These are phyloP conservation scores for Hetaerina titia DNA, from an alignment of 2,888 invertebrate species.

Conservation along the genomic window DNA sequence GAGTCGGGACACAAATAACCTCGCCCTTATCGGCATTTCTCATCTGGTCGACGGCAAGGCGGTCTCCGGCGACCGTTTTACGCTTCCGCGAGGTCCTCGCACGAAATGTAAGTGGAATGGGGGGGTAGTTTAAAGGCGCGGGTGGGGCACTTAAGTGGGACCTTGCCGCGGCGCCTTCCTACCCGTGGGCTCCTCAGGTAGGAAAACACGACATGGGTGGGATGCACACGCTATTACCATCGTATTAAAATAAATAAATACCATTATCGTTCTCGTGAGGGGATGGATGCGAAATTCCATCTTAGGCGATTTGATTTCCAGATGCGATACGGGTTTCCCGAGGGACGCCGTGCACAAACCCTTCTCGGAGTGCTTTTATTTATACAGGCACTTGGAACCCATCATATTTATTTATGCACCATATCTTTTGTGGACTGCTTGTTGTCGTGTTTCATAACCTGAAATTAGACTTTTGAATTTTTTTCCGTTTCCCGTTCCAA, in stretches of 20 bases:
- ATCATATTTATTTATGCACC: not conserved
- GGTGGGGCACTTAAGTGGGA: not conserved
- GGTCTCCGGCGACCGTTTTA: not conserved
- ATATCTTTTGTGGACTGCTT: not conserved
- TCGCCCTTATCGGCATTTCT: not conserved
- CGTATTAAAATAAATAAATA: constrained; percentile 29
- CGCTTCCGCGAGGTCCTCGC: not conserved
- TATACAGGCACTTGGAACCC: not conserved
- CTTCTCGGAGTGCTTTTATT: not conserved
- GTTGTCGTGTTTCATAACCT: not conserved
- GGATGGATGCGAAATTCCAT: not conserved
- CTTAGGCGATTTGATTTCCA: not conserved
- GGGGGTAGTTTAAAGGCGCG: not conserved
- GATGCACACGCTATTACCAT: not conserved
- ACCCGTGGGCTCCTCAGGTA: not conserved
- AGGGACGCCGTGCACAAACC: not conserved
- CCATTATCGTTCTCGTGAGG: not conserved
- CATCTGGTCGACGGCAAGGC: not conserved
- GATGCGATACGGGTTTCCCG: not conserved
- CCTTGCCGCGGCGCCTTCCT: not conserved
- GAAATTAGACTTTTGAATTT: not conserved
- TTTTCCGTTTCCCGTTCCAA: not conserved
- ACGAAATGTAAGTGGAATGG: not conserved
- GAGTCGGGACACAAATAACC: not conserved
- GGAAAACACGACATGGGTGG: constrained; percentile 12